Evolutionary conservation across 2,888 invertebrate genomes (phyloP), one percentile per base, ranked within the genome.

Genomic region (Chironomus riparius): DNA sequence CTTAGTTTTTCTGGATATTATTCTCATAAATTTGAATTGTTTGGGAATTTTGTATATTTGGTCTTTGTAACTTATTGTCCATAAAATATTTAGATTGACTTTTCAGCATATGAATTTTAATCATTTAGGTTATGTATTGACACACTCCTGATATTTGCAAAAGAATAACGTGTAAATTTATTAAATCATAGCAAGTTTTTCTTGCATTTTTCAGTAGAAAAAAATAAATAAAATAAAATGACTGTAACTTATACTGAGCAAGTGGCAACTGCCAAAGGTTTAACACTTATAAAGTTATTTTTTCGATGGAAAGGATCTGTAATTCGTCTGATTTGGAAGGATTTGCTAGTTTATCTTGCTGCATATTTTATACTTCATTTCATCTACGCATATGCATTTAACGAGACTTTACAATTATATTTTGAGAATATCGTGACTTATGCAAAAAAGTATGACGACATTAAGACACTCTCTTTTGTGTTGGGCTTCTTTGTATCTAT

Each of bases 301-400:
- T 69, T 62, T 4, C 38, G 47, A 15, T 73, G 72, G 72, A 24
- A 62, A 12, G 72, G 72, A 12, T 73, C 72, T 18, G n/a, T 73
- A 7, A 15, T 73, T 13, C 48, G 48, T 10, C n/a, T 73, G 1
- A 1, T 73, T 2, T 73, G 72, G 72, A 61, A 22, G 7, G 72
- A 73, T 56, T 62, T 73, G 47, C 3, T 73, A 13, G 13, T 73
- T 38, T 73, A 47, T 10, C 10, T 61, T 56, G n/a, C 62, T n/a
- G 7, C 62, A 7, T 62, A 18, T 50, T 38, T 12, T 28, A 3
- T 28, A 2, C 22, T 71, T 61, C 71, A 61, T 12, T 22, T 56
- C 0, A 71, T 24, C 7, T 61, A 28, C n/a, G 1, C 28, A 5
- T 18, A 47, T 6, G 10, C 10, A 62, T 28, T 73, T 7, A 15